These are phyloP conservation scores for Camponotus fellah DNA, from an alignment of 2,888 invertebrate species.

Conservation along the genomic window DNA sequence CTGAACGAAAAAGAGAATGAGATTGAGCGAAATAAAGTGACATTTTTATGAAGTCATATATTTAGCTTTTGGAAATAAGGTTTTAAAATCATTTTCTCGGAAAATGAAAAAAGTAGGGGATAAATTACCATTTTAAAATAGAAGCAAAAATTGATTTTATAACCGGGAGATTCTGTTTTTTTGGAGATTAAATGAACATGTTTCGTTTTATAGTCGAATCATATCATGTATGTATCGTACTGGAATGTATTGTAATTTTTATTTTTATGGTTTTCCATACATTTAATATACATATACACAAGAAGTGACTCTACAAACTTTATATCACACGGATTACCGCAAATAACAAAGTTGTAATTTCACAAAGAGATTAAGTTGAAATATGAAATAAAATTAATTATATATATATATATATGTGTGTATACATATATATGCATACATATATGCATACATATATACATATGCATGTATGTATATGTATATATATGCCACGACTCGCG, in stretches of 20 bases:
- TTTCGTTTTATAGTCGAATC: conserved; percentile 43
- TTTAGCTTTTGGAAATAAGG: background rate
- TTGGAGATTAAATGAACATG: conserved; percentile 31
- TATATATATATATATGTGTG: conserved; percentile 43
- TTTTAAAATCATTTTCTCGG: background rate
- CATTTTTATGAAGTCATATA: background rate
- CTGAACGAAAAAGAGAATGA: background rate
- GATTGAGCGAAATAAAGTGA: background rate
- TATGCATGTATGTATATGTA: background rate
- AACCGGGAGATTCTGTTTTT: conserved; percentile 15
- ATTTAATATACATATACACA: conserved; percentile 81
- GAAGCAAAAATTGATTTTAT: background rate
- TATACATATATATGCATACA: background rate
- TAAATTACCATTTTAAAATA: background rate
- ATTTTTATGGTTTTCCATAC: conserved; percentile 77
- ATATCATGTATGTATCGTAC: conserved; percentile 55
- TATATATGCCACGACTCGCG: conserved; percentile 42
- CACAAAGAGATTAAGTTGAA: conserved; percentile 66
- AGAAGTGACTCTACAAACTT: conserved; percentile 69
- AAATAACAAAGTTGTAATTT: conserved; percentile 76
- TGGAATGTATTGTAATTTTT: conserved; percentile 79
- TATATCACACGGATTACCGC: conserved; percentile 70
- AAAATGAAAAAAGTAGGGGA: background rate
- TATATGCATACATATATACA: too few species aligned
- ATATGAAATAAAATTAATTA: conserved; percentile 71